phyloP scores from a whole-genome alignment of 2,888 invertebrate genomes.

The Acrobasis repandana region DNA sequence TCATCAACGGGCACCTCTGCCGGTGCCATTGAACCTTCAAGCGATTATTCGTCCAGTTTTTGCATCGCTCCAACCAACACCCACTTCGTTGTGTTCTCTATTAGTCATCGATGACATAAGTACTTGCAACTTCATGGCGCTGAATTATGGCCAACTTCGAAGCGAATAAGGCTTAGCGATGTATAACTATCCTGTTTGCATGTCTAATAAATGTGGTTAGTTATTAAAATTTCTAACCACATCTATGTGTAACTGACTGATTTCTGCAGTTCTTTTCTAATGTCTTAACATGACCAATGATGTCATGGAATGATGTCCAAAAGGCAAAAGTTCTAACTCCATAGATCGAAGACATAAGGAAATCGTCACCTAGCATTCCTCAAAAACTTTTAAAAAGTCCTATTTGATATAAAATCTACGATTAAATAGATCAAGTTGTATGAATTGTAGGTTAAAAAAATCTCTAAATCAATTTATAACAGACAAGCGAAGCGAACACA shows the following conservation, averaged over 20 bases:
- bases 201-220: neutral
- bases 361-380: too few species aligned
- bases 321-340: too few species aligned
- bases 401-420: too few species aligned
- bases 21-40: constrained; percentile 1
- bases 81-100: constrained; percentile 4
- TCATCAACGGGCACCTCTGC: neutral
- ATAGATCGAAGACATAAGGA: too few species aligned
- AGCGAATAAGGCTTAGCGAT: neutral
- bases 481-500: too few species aligned
- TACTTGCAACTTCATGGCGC: constrained; percentile 4
- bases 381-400: too few species aligned
- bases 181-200: neutral
- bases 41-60: constrained; percentile 8
- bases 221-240: neutral
- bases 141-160: neutral
- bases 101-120: constrained; percentile 19
- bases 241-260: neutral
- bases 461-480: too few species aligned
- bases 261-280: neutral
- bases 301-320: too few species aligned
- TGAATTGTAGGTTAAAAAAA: too few species aligned
- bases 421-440: too few species aligned
- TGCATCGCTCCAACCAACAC: constrained; percentile 9
- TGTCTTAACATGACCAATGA: neutral